phyloP scores from a whole-genome alignment of 2,113 vertebrate species.

The Verasper variegatus region DNA sequence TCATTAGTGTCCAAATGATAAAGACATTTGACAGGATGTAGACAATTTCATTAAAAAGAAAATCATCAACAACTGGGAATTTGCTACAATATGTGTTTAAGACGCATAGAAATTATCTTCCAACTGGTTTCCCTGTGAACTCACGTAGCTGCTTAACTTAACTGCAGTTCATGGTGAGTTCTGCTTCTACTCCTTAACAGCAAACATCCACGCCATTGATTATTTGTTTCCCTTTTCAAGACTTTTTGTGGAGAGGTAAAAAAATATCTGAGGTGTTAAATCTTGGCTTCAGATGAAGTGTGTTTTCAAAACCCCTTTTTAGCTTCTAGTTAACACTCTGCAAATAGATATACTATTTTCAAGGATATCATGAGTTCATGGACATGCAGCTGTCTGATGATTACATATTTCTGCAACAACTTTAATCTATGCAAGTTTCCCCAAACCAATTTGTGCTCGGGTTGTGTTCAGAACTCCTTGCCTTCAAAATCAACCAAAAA shows the following conservation, averaged over 20 bases:
- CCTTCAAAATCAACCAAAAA: not conserved
- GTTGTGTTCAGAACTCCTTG: not conserved
- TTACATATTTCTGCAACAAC: not conserved
- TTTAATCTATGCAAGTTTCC: not conserved
- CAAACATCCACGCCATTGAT: not conserved
- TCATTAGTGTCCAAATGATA: not conserved
- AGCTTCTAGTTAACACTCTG: not conserved
- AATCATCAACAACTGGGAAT: not conserved
- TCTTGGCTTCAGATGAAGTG: not conserved
- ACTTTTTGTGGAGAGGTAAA: not conserved
- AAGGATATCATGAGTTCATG: conserved; percentile 9
- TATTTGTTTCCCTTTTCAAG: not conserved
- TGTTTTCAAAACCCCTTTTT: not conserved
- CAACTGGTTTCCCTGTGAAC: not conserved
- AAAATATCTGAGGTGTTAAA: not conserved
- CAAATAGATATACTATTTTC: conserved; percentile 2
- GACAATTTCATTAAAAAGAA: not conserved
- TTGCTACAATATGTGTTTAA: not conserved
- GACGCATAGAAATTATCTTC: not conserved
- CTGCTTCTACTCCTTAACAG: not conserved
- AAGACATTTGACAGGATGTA: not conserved
- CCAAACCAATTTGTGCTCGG: not conserved
- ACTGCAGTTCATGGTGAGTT: not conserved
- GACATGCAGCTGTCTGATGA: not conserved
- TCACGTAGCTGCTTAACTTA: not conserved